phyloP scores from a whole-genome alignment of 2,113 vertebrate species.

The Fregata magnificens region DNA sequence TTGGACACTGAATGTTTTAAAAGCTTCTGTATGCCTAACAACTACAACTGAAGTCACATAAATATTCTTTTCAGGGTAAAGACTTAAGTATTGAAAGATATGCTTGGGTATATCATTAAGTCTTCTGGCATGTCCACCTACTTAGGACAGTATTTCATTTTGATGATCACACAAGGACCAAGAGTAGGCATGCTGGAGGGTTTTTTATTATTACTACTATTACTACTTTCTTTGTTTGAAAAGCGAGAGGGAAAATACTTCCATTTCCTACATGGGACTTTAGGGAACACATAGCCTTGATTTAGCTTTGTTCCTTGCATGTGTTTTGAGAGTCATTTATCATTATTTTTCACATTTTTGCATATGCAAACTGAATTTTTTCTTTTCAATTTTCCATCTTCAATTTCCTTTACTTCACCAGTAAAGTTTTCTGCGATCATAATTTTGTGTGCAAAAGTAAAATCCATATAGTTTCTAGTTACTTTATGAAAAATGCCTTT shows the following conservation, averaged over 20 bases:
- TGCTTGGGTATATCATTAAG: neutral
- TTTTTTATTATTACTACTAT: neutral
- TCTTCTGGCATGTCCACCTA: neutral
- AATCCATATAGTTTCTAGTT: neutral
- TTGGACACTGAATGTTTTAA: neutral
- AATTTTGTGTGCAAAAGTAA: neutral
- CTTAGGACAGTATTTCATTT: neutral
- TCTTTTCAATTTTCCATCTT: neutral
- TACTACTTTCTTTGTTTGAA: neutral
- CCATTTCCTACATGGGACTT: neutral
- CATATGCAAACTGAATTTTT: neutral
- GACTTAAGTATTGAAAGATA: neutral
- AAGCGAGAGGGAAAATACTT: neutral
- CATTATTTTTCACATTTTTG: neutral
- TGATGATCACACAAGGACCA: neutral
- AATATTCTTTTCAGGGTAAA: neutral
- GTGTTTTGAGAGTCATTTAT: neutral
- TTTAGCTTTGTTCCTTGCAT: neutral
- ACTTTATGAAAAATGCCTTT: neutral
- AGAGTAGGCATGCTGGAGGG: neutral
- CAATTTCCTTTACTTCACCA: neutral
- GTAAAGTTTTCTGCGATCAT: neutral
- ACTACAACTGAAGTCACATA: neutral
- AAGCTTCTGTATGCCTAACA: neutral
- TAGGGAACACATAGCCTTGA: neutral